Conservation (phyloP, 2,113 vertebrate species). For the Archocentrus centrarchus region DNA sequence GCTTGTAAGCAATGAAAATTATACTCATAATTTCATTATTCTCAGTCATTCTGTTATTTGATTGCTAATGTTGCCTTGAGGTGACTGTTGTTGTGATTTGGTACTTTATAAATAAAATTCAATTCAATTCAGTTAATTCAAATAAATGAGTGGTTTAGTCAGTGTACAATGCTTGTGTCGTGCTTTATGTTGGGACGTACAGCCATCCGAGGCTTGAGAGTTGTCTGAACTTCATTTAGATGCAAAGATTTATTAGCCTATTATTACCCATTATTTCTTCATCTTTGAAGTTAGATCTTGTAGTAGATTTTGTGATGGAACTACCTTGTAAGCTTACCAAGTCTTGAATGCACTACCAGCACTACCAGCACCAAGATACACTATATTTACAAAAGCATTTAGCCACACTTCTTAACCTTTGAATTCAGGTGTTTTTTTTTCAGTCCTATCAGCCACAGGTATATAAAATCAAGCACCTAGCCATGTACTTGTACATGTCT, state of each 20-base stretch:
- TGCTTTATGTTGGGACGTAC: background rate
- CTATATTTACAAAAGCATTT: background rate
- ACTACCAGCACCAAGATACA: background rate
- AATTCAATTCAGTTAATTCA: background rate
- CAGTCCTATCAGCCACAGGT: background rate
- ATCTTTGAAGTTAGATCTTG: background rate
- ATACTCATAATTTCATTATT: background rate
- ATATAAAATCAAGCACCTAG: background rate
- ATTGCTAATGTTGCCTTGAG: background rate
- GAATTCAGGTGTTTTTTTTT: background rate
- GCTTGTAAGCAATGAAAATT: background rate
- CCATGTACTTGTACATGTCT: background rate
- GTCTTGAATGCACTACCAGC: background rate
- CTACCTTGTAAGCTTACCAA: background rate
- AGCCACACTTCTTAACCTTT: background rate
- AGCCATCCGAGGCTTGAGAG: background rate
- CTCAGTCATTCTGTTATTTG: background rate
- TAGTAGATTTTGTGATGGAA: background rate
- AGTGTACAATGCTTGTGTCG: background rate
- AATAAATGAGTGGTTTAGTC: background rate
- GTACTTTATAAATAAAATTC: too few relatives aligned
- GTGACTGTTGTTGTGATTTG: too few relatives aligned
- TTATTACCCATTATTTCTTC: background rate
- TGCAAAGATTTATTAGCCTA: background rate
- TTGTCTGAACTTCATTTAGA: background rate